These are phyloP conservation scores for Cnemophilus loriae DNA, from an alignment of 2,113 vertebrate genomes.

Conservation along the genomic window DNA sequence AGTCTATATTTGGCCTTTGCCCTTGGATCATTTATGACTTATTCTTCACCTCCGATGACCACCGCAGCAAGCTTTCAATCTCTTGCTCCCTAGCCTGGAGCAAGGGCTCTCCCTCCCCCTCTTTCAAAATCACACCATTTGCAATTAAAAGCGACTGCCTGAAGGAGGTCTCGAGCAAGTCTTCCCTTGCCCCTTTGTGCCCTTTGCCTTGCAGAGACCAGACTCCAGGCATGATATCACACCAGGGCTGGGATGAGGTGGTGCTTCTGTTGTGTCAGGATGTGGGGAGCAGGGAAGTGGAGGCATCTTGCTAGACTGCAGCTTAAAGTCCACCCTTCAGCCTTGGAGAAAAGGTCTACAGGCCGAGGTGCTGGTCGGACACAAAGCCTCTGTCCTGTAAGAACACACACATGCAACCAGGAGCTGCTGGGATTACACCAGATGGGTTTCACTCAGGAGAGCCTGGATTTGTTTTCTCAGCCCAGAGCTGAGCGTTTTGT, in stretches of 20 bases:
- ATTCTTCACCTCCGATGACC: slow-evolving; percentile 73
- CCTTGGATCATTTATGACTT: slow-evolving; percentile 75
- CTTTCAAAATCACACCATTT: slow-evolving; percentile 22
- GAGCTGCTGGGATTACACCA: background rate
- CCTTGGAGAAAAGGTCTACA: background rate
- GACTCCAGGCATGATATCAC: background rate
- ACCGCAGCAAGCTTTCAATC: slow-evolving; percentile 68
- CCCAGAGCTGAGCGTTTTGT: background rate
- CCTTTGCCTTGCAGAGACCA: background rate
- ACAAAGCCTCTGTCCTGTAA: background rate
- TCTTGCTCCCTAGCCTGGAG: slow-evolving; percentile 54
- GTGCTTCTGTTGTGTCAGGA: background rate
- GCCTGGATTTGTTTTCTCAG: background rate
- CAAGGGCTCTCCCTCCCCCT: slow-evolving; percentile 49
- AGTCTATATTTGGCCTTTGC: slow-evolving; percentile 79
- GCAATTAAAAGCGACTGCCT: slow-evolving; percentile 53
- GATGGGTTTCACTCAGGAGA: background rate
- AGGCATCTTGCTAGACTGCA: background rate
- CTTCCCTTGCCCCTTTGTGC: background rate
- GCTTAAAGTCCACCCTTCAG: background rate
- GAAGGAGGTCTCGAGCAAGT: background rate
- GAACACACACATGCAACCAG: background rate
- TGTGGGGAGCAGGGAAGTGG: background rate
- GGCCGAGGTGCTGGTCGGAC: background rate
- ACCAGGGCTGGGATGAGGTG: fast-evolving